Evolutionary conservation across 1,140 invertebrate genomes (phyloP).

Genomic region (Plodia interpunctella): DNA sequence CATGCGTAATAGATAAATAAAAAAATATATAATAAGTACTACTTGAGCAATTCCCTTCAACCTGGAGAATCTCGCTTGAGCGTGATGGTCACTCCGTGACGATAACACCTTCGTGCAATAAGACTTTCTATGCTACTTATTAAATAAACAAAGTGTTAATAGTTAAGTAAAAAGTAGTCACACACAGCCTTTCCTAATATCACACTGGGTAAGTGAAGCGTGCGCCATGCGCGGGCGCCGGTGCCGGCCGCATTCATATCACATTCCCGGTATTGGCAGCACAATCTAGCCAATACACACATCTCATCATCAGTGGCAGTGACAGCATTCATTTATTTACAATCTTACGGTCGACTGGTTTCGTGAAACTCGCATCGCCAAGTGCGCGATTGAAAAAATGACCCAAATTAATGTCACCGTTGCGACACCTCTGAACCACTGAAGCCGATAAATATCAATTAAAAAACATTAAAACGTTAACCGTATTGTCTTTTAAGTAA

Average conservation of each 20-base stretch:
- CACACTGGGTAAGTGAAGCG: neutral
- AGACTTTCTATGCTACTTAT: neutral
- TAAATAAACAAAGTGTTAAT: neutral
- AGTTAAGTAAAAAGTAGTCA: neutral
- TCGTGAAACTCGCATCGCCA: too few relatives aligned
- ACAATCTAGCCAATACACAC: neutral
- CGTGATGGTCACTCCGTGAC: neutral
- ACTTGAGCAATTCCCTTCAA: slow-evolving; percentile 1
- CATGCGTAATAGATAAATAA: neutral
- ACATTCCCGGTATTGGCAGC: neutral
- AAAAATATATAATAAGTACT: neutral
- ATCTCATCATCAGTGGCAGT: too few relatives aligned
- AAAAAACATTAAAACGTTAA: too few relatives aligned
- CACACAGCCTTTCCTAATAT: slow-evolving; percentile 2
- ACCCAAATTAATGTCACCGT: too few relatives aligned
- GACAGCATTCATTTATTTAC: too few relatives aligned
- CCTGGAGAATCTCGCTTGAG: neutral
- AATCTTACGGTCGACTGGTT: too few relatives aligned
- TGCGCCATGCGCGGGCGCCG: neutral
- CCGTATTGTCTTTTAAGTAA: too few relatives aligned
- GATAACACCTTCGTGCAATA: neutral
- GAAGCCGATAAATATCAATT: too few relatives aligned
- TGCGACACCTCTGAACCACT: too few relatives aligned
- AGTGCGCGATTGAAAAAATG: too few relatives aligned
- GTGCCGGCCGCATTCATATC: neutral